These are phyloP conservation scores for Urocynchramus pylzowi DNA, from an alignment of 2,113 vertebrate species.

Conservation along the genomic window DNA sequence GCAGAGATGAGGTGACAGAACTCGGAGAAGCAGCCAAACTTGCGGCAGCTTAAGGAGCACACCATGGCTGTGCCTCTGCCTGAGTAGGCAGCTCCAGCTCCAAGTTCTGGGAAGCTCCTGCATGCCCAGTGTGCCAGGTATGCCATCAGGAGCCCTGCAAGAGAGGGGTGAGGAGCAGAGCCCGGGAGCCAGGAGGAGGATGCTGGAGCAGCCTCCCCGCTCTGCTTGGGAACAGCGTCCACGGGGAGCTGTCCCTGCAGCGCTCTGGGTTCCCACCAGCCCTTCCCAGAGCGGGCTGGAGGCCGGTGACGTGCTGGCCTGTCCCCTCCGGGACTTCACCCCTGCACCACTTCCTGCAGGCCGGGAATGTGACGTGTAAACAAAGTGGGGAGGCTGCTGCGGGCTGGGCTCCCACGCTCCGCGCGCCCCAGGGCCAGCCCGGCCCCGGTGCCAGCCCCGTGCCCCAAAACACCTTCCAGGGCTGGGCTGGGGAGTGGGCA, in stretches of 20 bases:
- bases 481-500: neutral
- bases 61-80: neutral
- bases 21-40: neutral
- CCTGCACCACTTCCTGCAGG: conserved; percentile 53
- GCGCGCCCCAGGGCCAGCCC: neutral
- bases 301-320: neutral
- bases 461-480: neutral
- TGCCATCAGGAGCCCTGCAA: neutral
- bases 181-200: neutral
- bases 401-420: conserved; percentile 66
- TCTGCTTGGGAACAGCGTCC: neutral
- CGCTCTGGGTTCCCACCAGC: neutral
- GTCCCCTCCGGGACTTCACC: conserved; percentile 48
- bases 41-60: neutral
- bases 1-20: neutral
- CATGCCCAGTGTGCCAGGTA: accelerated
- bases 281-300: neutral
- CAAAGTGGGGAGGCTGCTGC: conserved; percentile 2
- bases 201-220: neutral
- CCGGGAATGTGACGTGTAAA: conserved; percentile 64
- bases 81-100: neutral
- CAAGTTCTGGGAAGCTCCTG: neutral
- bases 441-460: accelerated
- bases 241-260: accelerated
- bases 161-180: neutral